A percentile compares a stretch with the other conserved stretches of the same genome.
Evolutionary conservation across 2,113 vertebrate genomes (phyloP).

Genomic region (Chlamydotis undulata): DNA sequence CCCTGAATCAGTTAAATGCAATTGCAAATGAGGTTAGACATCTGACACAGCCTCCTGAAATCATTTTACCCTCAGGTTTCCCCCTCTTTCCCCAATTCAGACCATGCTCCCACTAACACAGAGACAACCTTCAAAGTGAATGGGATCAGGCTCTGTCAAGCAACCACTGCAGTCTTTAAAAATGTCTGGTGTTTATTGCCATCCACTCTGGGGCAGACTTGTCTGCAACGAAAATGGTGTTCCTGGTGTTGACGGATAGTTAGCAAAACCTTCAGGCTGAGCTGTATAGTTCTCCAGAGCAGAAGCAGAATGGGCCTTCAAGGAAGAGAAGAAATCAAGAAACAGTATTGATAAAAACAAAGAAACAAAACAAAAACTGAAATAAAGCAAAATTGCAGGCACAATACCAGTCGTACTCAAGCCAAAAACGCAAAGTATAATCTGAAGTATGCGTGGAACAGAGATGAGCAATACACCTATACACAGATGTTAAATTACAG

Average conservation of each 20-base stretch:
- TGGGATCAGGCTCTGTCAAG: conserved; percentile 30
- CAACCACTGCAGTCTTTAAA: conserved; percentile 44
- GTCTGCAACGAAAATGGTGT: conserved; percentile 91
- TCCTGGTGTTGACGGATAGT: conserved; percentile 85
- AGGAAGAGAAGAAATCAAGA: conserved; percentile 25
- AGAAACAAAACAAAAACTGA: neutral
- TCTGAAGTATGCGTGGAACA: neutral
- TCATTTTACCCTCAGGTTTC: neutral
- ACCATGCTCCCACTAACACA: neutral
- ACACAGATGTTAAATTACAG: neutral
- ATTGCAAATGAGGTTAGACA: neutral
- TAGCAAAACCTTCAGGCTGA: conserved; percentile 89
- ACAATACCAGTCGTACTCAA: neutral
- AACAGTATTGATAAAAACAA: neutral
- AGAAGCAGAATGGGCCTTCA: conserved; percentile 87
- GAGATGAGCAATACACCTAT: neutral
- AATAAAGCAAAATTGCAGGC: neutral
- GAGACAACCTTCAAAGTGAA: conserved; percentile 7
- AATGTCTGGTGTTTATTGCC: conserved; percentile 83
- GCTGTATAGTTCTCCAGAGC: conserved; percentile 88
- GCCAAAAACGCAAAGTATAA: neutral
- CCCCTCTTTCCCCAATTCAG: neutral
- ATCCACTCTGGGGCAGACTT: conserved; percentile 90
- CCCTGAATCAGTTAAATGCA: conserved; percentile 20
- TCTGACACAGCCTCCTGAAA: conserved; percentile 7